Base-by-base conservation (phyloP, 1,140 invertebrate genomes). In the Drosophila burlai region DNA sequence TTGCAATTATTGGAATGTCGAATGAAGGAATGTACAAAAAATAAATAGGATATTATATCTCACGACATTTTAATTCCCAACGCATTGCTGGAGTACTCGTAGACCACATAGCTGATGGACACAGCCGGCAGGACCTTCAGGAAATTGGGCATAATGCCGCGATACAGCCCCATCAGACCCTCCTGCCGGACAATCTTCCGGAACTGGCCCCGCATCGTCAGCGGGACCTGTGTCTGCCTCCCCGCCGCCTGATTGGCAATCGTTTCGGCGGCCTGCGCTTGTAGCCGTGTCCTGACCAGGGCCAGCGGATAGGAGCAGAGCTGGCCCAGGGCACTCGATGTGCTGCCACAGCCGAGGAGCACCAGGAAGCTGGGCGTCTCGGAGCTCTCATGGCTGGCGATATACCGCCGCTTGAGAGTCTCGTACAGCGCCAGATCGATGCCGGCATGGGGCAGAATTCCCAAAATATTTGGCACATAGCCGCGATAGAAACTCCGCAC, bases 381-480 rank as follows among this genome's bases (percentile, higher is more conserved):
- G 42, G 95, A 94, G 59, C 94, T 94, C 15, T 93, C 92, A 77
- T 96, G 96, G 69, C 95, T 95, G 69, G 95, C 95, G 58, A 97
- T 94, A 92, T 97, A 97, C 83, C 95, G 96, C 86, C 97, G 97
- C 92, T 98, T 98, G n/a, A 98, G 90, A 9, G 97, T 97, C 94
- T 99, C 99, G 93, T 99, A 99, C 15, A 99, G 96, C 36, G 98
- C 98, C 80, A 99, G 94, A 95, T 99, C 99, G 74, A 99, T 99
- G 75, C 99, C 99, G 36, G 99, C 99, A 93, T 99, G 99, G 2
- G 99, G 99, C 92, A 99, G 96, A 85, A 99, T 99, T 38, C 99
- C 99, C 54, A 99, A 93, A 36, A 99, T 96, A 95, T 99, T 99
- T 72, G 99, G 99, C 93, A 99, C 94, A 94, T 98, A 98, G 75